Conservation (phyloP, 2,797 vertebrate genomes). For the Microctenopoma lineatum region DNA sequence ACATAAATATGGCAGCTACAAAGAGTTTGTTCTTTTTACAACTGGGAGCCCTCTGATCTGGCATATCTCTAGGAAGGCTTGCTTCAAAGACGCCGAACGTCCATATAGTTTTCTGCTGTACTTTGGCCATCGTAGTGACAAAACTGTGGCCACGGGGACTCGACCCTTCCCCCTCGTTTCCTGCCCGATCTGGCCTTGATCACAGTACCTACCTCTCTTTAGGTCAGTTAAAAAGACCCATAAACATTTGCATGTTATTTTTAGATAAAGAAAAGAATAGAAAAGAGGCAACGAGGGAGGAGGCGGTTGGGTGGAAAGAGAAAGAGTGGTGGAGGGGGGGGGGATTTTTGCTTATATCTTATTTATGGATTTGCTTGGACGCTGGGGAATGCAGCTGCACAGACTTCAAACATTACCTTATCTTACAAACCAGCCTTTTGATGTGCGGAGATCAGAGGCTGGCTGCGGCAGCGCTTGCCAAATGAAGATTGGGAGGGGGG, state of each 20-base stretch:
- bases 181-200: conserved; percentile 74
- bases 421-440: conserved; percentile 98
- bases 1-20: conserved; percentile 82
- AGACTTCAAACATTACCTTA: conserved; percentile 98
- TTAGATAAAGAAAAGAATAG: conserved; percentile 76
- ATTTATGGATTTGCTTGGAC: conserved; percentile 96
- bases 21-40: conserved; percentile 63
- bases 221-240: conserved; percentile 80
- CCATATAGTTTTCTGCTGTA: conserved; percentile 63
- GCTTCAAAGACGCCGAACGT: conserved; percentile 69
- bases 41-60: conserved; percentile 71
- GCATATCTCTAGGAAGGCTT: conserved; percentile 54
- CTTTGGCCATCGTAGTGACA: conserved; percentile 72
- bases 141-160: conserved; percentile 52
- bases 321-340: conserved; percentile 60
- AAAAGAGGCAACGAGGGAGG: conserved; percentile 52
- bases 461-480: conserved; percentile 90
- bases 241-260: conserved; percentile 83
- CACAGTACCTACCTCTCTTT: conserved; percentile 70
- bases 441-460: conserved; percentile 94
- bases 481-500: conserved; percentile 85
- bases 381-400: conserved; percentile 90
- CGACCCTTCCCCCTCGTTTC: conserved; percentile 39
- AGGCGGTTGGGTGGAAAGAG: conserved; percentile 66
- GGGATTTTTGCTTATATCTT: conserved; percentile 89